Percentiles rank a stretch among this genome's conserved stretches.
These are phyloP conservation scores for Melangyna quadrimaculata DNA, from an alignment of 2,888 invertebrate species.

Conservation along the genomic window DNA sequence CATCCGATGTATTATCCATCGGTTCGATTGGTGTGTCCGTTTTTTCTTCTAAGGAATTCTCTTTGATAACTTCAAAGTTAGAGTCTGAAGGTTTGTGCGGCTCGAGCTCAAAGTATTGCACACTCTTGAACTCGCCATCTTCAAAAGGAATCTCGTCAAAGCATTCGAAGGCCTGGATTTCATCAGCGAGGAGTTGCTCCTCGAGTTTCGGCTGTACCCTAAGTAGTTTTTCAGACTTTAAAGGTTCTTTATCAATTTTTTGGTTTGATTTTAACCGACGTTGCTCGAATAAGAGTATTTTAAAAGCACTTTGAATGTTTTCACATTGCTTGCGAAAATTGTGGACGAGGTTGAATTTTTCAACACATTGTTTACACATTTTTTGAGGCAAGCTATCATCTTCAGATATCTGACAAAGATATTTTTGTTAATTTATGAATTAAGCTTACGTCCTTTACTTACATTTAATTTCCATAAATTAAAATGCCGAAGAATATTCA, in stretches of 20 bases:
- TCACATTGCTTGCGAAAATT: slow-evolving; percentile 63
- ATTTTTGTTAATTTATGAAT: neutral
- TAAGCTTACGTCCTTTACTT: neutral
- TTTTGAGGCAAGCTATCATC: slow-evolving; percentile 63
- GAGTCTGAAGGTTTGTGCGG: slow-evolving; percentile 8
- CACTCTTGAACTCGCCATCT: slow-evolving; percentile 48
- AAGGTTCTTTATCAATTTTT: neutral
- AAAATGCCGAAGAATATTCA: slow-evolving; percentile 49
- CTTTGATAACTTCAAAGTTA: neutral
- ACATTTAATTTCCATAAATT: slow-evolving; percentile 59
- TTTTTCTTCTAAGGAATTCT: neutral
- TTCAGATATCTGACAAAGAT: slow-evolving; percentile 48
- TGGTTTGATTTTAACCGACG: neutral
- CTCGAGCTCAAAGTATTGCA: slow-evolving; percentile 48
- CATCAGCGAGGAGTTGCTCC: neutral
- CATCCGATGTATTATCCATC: neutral
- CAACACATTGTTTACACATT: slow-evolving; percentile 64
- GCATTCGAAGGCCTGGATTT: neutral
- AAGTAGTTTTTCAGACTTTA: neutral
- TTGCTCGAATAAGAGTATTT: slow-evolving; percentile 42
- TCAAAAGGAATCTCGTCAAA: slow-evolving; percentile 66
- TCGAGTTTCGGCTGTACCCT: slow-evolving; percentile 33
- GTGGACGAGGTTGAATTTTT: slow-evolving; percentile 53
- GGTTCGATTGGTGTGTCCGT: neutral
- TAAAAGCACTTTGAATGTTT: slow-evolving; percentile 58